These are phyloP conservation scores for Prunella strophiata DNA, from an alignment of 2,797 vertebrate species.

Conservation along the genomic window DNA sequence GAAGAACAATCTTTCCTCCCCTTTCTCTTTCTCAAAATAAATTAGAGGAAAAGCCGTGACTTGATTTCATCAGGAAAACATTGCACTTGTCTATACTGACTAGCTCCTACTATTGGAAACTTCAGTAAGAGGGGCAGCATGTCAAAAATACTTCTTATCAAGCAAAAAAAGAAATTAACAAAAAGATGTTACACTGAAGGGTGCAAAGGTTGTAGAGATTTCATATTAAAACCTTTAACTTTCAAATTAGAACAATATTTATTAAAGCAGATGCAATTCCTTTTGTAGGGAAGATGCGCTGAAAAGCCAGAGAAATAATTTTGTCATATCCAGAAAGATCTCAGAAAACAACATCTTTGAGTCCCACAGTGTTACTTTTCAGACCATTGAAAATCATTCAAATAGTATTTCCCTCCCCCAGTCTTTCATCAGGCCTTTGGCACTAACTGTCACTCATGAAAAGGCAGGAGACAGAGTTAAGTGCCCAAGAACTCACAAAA, in stretches of 20 bases:
- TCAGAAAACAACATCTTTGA: neutral
- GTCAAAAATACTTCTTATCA: neutral
- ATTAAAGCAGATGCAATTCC: neutral
- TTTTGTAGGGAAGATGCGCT: neutral
- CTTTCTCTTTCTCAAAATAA: neutral
- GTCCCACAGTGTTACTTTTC: neutral
- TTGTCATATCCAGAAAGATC: neutral
- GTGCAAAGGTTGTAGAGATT: neutral
- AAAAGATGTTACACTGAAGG: neutral
- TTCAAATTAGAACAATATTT: neutral
- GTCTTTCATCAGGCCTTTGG: neutral
- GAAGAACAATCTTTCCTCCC: neutral
- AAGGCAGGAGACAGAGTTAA: neutral
- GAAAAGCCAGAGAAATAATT: neutral
- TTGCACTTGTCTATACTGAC: neutral
- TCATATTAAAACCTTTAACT: neutral
- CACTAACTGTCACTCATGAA: neutral
- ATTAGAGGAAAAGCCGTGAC: neutral
- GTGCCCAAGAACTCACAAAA: neutral
- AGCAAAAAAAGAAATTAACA: neutral
- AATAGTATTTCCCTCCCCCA: rapidly evolving
- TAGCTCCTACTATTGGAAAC: neutral
- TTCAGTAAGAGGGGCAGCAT: neutral
- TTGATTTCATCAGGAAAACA: neutral
- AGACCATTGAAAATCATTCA: neutral